These are phyloP conservation scores for Malaclemys terrapin DNA, from an alignment of 2,113 vertebrate genomes.

Conservation along the genomic window DNA sequence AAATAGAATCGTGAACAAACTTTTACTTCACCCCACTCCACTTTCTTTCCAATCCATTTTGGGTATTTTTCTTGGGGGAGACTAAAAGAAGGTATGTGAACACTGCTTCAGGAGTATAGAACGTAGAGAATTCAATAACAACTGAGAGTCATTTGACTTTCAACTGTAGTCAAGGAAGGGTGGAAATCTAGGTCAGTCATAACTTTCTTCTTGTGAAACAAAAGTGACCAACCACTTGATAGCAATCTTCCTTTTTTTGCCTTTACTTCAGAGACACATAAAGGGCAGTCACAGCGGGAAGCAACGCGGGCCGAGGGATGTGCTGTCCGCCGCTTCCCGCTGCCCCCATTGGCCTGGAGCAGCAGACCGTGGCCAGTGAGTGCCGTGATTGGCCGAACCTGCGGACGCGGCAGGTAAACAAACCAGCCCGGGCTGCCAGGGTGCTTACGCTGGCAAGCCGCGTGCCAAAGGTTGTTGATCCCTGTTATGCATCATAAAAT, in stretches of 20 bases:
- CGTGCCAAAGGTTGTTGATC: no score
- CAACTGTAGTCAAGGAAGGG: constrained; percentile 22
- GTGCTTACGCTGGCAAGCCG: no score
- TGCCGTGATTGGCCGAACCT: no score
- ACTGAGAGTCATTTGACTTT: constrained; percentile 6
- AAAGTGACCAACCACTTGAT: constrained; percentile 29
- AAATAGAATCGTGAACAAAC: neutral
- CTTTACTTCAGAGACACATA: neutral
- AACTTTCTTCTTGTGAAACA: constrained; percentile 18
- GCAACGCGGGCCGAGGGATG: no score
- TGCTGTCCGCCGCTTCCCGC: no score
- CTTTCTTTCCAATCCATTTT: neutral
- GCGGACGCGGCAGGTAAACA: no score
- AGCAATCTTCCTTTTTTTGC: constrained; percentile 36
- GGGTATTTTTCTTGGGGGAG: neutral
- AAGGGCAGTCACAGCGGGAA: neutral
- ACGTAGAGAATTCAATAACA: neutral
- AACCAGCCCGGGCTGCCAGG: no score
- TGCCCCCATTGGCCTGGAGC: no score
- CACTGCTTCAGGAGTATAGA: constrained; percentile 20
- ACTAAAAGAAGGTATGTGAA: neutral
- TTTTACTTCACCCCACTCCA: fast-evolving
- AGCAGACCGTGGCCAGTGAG: no score
- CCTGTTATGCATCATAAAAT: neutral
- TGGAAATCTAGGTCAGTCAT: constrained; percentile 1